Percentiles rank a stretch among this genome's conserved stretches.
phyloP scores from a whole-genome alignment of 2,113 vertebrate species.

The Pithys albifrons region DNA sequence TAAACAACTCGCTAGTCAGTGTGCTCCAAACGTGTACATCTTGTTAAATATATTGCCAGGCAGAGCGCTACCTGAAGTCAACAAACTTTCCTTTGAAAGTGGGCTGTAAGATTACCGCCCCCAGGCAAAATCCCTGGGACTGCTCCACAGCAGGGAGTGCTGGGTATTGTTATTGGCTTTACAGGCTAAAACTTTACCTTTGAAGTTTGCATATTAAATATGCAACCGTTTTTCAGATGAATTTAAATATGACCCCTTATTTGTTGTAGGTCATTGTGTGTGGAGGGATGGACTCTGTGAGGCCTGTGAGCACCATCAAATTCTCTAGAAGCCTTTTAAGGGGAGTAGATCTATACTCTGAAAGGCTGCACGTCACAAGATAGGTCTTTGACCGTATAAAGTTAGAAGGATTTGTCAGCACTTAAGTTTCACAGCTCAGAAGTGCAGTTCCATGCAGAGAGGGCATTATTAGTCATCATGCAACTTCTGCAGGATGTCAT shows the following conservation, averaged over 20 bases:
- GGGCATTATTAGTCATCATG: neutral
- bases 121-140: neutral
- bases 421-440: neutral
- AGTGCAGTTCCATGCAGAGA: neutral
- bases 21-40: neutral
- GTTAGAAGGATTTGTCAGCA: neutral
- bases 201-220: neutral
- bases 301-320: neutral
- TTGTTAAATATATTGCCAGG: neutral
- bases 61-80: neutral
- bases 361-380: neutral
- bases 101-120: neutral
- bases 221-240: neutral
- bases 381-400: neutral
- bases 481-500: constrained; percentile 42
- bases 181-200: neutral
- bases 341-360: neutral
- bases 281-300: neutral
- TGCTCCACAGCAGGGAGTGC: neutral
- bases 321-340: neutral
- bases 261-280: neutral
- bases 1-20: neutral
- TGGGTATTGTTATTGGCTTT: neutral
- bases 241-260: neutral
- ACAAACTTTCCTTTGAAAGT: neutral